Evolutionary conservation across 2,888 invertebrate species (phyloP).

Genomic region (Dasypolia templi): DNA sequence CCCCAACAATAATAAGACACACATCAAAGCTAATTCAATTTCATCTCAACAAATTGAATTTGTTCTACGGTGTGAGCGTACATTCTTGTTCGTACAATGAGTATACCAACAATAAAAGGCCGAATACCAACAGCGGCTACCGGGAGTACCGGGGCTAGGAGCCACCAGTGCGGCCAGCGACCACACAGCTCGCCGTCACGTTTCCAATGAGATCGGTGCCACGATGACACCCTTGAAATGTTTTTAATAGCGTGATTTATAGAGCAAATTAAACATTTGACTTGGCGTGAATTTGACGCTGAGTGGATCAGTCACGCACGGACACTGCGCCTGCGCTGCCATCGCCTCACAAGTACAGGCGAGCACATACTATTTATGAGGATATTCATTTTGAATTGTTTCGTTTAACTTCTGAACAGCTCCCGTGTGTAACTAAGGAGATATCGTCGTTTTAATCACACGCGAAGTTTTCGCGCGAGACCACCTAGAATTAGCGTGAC

Average conservation of each 20-base stretch:
- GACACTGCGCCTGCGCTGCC: slow-evolving; percentile 74
- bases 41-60: slow-evolving; percentile 83
- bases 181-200: slow-evolving; percentile 88
- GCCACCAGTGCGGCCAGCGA: slow-evolving; percentile 44
- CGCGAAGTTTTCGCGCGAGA: too few species aligned
- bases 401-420: too few species aligned
- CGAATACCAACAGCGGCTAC: slow-evolving; percentile 76
- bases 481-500: too few species aligned
- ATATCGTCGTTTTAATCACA: too few species aligned
- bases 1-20: slow-evolving; percentile 66
- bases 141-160: slow-evolving; percentile 52
- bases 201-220: slow-evolving; percentile 87
- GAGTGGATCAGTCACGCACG: slow-evolving; percentile 90
- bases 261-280: slow-evolving; percentile 91
- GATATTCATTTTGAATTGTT: not conserved
- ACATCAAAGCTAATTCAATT: slow-evolving; percentile 71
- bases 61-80: slow-evolving; percentile 73
- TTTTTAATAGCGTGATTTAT: slow-evolving; percentile 90
- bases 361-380: slow-evolving; percentile 31
- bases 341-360: slow-evolving; percentile 58
- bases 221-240: slow-evolving; percentile 90
- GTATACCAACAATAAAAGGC: slow-evolving; percentile 78
- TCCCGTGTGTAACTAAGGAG: too few species aligned
- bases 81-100: slow-evolving; percentile 77
- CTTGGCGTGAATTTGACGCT: slow-evolving; percentile 89